phyloP scores from a whole-genome alignment of 2,797 vertebrate species.

The Molothrus aeneus region DNA sequence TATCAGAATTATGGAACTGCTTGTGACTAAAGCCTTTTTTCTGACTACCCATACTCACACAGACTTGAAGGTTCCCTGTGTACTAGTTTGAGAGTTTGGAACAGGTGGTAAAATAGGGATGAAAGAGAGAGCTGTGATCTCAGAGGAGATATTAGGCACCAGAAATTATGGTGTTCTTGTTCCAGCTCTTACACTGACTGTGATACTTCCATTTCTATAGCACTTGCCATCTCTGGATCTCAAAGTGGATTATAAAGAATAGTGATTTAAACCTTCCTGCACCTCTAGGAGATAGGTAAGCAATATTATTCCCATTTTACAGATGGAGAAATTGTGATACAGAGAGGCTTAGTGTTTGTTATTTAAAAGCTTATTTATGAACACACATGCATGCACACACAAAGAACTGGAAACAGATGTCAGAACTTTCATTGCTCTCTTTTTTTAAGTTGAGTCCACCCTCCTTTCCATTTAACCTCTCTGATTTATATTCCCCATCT shows the following conservation, averaged over 20 bases:
- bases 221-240: slow-evolving; percentile 75
- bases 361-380: slow-evolving; percentile 7
- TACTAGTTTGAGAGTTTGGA: neutral
- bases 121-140: slow-evolving; percentile 47
- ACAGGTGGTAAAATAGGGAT: neutral
- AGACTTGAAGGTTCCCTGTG: neutral
- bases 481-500: slow-evolving; percentile 73
- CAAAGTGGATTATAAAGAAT: slow-evolving; percentile 76
- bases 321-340: slow-evolving; percentile 71
- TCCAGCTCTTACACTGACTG: slow-evolving; percentile 66
- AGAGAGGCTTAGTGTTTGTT: slow-evolving; percentile 65
- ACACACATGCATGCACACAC: neutral
- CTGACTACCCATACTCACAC: neutral
- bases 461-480: slow-evolving; percentile 73
- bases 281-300: slow-evolving; percentile 73
- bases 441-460: slow-evolving; percentile 37
- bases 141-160: slow-evolving; percentile 51
- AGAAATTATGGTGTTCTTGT: slow-evolving; percentile 59
- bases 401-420: neutral
- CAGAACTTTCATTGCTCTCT: slow-evolving; percentile 26
- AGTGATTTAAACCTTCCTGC: slow-evolving; percentile 72
- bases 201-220: slow-evolving; percentile 73
- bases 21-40: neutral
- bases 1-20: neutral
- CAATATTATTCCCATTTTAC: slow-evolving; percentile 74